Evolutionary conservation across 2,113 vertebrate species (phyloP), one percentile per base, ranked within the genome.

Genomic region (Limnothrissa miodon): DNA sequence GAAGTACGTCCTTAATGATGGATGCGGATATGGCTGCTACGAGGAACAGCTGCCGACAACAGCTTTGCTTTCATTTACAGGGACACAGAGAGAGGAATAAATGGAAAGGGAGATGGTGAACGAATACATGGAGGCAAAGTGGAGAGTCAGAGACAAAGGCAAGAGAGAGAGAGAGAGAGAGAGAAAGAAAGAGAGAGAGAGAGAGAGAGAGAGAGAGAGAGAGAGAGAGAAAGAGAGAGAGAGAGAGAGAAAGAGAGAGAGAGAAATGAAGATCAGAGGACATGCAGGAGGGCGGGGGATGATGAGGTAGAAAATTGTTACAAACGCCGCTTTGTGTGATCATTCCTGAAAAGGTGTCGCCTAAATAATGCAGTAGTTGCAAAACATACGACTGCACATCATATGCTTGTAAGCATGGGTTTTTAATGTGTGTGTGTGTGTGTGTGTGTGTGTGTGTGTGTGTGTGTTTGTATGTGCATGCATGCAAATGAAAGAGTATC

Each of bases 11-110:
- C 78, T 83, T 82, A 81, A 78, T 80, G n/a, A n/a, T 48, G 78
- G 81, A 85, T 17, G 13, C 66, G 33, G 29, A 74, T 13, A 74
- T 74, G 66, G 66, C 66, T 74, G 74, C 84, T 83, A 82, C 83
- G 83, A 88, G 56, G 85, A 85, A 83, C 82, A 87, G 53, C 82
- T 83, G 81, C 78, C 83, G 85, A 84, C 74, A 36, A 81, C 70
- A 36, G 84, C 80, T 87, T 81, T 79, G 82, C 78, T 87, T 79
- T 80, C 83, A 85, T 82, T 79, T 83, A 56, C 48, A 36, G 78
- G 80, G 39, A 25, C 62, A 81, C 44, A 36, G 29, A 5, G 29
- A 36, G 5, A 15, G 66, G n/a, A n/a, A n/a, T n/a, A n/a, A n/a
- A n/a, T n/a, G n/a, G n/a, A n/a, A n/a, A n/a, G n/a, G n/a, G n/a